phyloP scores from a whole-genome alignment of 30 jellyfish, hydroid and myxozoan genomes.

The Turritopsis dohrnii region DNA sequence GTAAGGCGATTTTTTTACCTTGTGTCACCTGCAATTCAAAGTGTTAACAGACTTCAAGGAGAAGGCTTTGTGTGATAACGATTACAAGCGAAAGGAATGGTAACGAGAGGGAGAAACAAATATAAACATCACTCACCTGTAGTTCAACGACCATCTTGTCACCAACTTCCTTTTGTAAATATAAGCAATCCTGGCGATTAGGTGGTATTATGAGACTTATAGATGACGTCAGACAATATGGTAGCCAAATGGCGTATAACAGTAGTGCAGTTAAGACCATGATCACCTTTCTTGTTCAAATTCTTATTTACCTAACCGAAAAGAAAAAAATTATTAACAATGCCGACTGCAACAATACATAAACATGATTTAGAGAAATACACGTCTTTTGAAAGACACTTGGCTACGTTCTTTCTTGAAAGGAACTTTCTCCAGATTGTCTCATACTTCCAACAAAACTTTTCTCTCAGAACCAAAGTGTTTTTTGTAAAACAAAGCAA shows the following conservation, averaged over 20 bases:
- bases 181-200: background rate
- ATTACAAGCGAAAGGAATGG: no score
- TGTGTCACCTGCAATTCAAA: background rate
- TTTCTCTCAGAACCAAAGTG: no score
- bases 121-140: background rate
- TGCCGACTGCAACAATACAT: no score
- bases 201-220: background rate
- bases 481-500: no score
- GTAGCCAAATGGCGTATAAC: background rate
- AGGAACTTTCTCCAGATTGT: no score
- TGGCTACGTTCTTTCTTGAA: no score
- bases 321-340: no score
- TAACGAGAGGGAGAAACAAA: background rate
- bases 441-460: no score
- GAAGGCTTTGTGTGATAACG: background rate
- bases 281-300: background rate
- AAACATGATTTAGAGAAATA: no score
- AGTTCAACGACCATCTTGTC: background rate
- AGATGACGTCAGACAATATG: background rate
- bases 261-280: background rate
- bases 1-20: slow-evolving; percentile 4
- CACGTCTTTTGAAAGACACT: no score
- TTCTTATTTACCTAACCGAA: background rate
- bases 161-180: background rate
- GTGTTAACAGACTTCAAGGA: background rate